phyloP scores from a whole-genome alignment of 2,888 invertebrate genomes.

The Dryadula phaetusa region DNA sequence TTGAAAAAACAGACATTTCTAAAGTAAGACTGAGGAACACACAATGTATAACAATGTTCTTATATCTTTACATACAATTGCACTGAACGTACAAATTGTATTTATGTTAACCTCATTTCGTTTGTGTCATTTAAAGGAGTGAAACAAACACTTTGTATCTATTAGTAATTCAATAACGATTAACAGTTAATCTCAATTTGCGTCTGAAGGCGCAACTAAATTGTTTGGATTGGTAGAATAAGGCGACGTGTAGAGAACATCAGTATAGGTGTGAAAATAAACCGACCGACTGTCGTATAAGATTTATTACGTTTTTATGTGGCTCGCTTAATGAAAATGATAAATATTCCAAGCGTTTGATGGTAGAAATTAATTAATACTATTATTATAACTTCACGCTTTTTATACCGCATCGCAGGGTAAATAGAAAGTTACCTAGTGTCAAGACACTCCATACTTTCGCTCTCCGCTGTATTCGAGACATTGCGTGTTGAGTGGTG shows the following conservation, averaged over 20 bases:
- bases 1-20: too few relatives aligned
- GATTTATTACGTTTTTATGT: slow-evolving; percentile 15
- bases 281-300: slow-evolving; percentile 9
- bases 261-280: slow-evolving; percentile 48
- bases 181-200: slow-evolving; percentile 72
- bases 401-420: too few relatives aligned
- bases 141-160: slow-evolving; percentile 55
- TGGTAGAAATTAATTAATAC: too few relatives aligned
- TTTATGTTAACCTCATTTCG: background rate
- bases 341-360: background rate
- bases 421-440: too few relatives aligned
- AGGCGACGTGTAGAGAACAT: slow-evolving; percentile 61
- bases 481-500: too few relatives aligned
- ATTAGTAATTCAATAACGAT: slow-evolving; percentile 60
- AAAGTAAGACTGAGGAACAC: too few relatives aligned
- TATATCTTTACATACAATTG: background rate
- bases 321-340: background rate
- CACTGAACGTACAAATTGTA: background rate
- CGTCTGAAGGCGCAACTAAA: slow-evolving; percentile 61
- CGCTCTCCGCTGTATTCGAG: too few relatives aligned
- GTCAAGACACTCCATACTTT: too few relatives aligned
- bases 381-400: too few relatives aligned
- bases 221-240: slow-evolving; percentile 65
- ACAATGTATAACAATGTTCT: too few relatives aligned
- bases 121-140: slow-evolving; percentile 19